Percentiles rank a stretch among this genome's conserved stretches.
Evolutionary conservation across 2,113 vertebrate species (phyloP).

Genomic region (Chiloscyllium plagiosum): DNA sequence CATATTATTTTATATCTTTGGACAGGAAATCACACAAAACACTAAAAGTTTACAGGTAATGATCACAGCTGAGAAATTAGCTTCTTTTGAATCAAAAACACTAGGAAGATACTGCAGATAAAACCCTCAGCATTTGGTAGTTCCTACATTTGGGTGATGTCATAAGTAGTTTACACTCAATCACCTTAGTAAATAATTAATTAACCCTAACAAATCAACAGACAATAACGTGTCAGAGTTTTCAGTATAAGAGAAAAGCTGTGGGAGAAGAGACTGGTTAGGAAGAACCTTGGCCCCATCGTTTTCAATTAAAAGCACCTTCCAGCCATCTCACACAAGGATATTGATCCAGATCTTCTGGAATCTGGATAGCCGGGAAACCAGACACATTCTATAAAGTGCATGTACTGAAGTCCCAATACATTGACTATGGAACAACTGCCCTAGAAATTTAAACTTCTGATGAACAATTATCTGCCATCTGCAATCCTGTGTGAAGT

Average conservation of each 20-base stretch:
- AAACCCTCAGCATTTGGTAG: not conserved
- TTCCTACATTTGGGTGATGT: too few relatives aligned
- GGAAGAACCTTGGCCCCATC: not conserved
- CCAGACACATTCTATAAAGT: too few relatives aligned
- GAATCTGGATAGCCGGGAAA: too few relatives aligned
- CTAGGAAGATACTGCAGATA: not conserved
- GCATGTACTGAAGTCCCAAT: too few relatives aligned
- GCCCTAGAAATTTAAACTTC: too few relatives aligned
- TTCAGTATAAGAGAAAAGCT: not conserved
- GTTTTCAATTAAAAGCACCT: not conserved
- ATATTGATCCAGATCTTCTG: not conserved
- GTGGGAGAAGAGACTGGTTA: not conserved
- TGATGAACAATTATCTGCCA: too few relatives aligned
- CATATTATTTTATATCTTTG: not conserved
- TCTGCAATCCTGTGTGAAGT: too few relatives aligned
- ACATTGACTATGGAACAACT: too few relatives aligned
- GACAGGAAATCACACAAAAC: not conserved
- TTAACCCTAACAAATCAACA: not conserved
- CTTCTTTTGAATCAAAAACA: not conserved
- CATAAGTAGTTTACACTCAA: not conserved
- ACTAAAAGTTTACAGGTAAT: not conserved
- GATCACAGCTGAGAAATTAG: not conserved
- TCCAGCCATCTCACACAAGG: not conserved
- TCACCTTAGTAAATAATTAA: not conserved
- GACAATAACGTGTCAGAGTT: not conserved